Base-by-base conservation (phyloP, 2,113 vertebrate species). In the Pelecanus crispus region DNA sequence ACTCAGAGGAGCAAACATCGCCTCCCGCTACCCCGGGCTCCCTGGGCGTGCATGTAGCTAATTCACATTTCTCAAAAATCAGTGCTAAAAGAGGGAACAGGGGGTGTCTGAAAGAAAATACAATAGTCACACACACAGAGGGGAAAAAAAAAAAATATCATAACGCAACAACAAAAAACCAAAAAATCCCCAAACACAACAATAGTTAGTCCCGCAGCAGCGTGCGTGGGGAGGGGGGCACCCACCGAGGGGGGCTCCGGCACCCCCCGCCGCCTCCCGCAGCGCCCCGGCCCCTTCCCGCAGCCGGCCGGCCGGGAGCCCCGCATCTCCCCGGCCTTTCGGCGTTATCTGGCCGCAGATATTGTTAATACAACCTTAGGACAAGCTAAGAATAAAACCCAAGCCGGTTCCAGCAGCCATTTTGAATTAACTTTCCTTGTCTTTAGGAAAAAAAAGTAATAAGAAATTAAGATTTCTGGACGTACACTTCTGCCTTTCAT, bases 51-150 rank as follows among this genome's bases (percentile, higher is more conserved):
- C 99, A 99, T 95, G 99, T 99, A 97, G 99, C 99, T 99, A 99
- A 99, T 99, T 99, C 99, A 99, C 99, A 99, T 99, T 99, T 99
- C 98, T 99, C 99, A 99, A 99, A 99, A 99, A 99, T 99, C 99
- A 99, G 99, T 99, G 99, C 99, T 99, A 99, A 99, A 97, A 99
- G 98, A 97, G 99, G 99, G 98, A 99, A 99, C 96, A 99, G 99
- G 97, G 99, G 99, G 98, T 99, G 99, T 98, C 99, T 99, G 99
- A 94, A 98, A 99, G 97, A 98, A 99, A 99, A 99, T 97, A 98
- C 98, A 98, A 98, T 72, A 98, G 98, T 98, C 98, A 98, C 98
- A 98, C 96, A 98, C 79, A 84, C 77, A 82, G 66, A 67, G 84
- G 55, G 59, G 16, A 36, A 31, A 17, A 36, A 50, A 28, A 17